Conservation (phyloP, 2,797 vertebrate species). For the Sylvilagus floridanus region DNA sequence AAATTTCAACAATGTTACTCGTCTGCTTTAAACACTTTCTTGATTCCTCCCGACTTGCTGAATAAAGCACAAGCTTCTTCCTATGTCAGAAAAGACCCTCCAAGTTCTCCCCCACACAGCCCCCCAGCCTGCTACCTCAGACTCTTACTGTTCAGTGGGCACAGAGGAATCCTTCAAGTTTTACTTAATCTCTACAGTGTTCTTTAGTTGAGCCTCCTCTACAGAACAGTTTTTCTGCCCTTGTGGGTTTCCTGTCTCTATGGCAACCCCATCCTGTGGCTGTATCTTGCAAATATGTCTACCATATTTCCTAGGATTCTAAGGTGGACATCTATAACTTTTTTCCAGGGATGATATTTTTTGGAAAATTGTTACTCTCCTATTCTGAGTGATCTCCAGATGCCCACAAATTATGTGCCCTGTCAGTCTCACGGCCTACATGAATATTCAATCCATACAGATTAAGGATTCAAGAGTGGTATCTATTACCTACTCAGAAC, state of each 20-base stretch:
- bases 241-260: neutral
- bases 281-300: neutral
- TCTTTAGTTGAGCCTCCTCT: neutral
- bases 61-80: neutral
- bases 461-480: neutral
- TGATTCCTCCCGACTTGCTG: neutral
- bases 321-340: neutral
- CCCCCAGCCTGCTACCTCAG: neutral
- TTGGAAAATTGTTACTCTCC: neutral
- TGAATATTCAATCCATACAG: neutral
- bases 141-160: neutral
- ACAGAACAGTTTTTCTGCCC: neutral
- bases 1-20: neutral
- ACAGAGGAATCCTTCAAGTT: neutral
- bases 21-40: neutral
- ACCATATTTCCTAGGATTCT: neutral
- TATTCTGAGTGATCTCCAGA: neutral
- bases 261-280: neutral
- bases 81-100: neutral
- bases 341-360: neutral
- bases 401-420: neutral
- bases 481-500: neutral
- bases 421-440: neutral
- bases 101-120: neutral
- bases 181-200: accelerated